Evolutionary conservation across 2,113 vertebrate species (phyloP).

Genomic region (Glareola pratincola): DNA sequence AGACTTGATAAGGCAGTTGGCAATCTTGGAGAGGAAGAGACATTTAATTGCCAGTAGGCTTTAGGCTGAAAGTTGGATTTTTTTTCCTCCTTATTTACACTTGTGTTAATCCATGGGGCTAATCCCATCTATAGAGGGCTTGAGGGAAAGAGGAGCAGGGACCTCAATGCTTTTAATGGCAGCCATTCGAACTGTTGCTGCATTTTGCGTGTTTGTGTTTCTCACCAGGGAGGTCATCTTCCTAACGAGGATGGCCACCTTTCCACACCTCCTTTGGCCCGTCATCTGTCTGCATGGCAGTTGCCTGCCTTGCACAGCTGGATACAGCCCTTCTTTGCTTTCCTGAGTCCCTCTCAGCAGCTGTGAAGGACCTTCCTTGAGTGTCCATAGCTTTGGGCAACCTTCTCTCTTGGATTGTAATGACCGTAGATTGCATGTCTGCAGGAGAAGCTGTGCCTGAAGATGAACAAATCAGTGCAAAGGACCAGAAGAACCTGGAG

Average conservation of each 20-base stretch:
- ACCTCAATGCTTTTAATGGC: neutral
- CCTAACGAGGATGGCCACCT: fast-evolving
- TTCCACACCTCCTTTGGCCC: neutral
- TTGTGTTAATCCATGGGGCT: neutral
- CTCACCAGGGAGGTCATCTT: neutral
- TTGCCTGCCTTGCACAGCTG: neutral
- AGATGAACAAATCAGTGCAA: slow-evolving; percentile 85
- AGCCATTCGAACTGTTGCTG: neutral
- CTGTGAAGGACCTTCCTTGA: neutral
- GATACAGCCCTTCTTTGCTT: neutral
- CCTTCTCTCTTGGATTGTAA: neutral
- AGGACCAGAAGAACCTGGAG: slow-evolving; percentile 86
- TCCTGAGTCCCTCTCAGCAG: neutral
- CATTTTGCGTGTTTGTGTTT: neutral
- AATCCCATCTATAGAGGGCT: neutral
- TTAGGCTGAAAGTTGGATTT: neutral
- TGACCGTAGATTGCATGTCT: neutral
- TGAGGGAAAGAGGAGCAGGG: neutral
- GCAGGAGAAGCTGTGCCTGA: slow-evolving; percentile 89
- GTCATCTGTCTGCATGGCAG: fast-evolving
- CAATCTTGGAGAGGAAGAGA: neutral
- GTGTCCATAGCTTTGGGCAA: neutral
- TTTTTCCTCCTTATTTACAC: neutral
- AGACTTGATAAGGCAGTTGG: neutral
- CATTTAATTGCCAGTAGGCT: neutral